phyloP scores from a whole-genome alignment of 2,888 invertebrate species.

The Hoplodrina blanda region DNA sequence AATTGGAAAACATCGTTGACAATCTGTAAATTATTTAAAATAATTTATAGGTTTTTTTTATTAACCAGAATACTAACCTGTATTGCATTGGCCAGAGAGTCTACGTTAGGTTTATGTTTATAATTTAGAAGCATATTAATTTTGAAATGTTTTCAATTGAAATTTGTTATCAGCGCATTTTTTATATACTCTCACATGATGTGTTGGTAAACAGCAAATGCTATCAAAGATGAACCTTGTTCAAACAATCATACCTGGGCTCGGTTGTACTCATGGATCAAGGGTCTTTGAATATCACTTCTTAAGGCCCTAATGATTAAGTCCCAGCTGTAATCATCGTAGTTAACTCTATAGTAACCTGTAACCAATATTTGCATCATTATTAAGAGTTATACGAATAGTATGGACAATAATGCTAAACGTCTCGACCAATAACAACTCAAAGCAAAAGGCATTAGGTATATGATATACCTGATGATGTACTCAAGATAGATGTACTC shows the following conservation, averaged over 20 bases:
- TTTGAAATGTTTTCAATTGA: not conserved
- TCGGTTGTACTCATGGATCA: constrained; percentile 92
- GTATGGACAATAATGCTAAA: too few relatives aligned
- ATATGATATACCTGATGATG: too few relatives aligned
- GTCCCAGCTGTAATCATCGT: constrained; percentile 91
- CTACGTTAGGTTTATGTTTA: not conserved
- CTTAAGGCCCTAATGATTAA: constrained; percentile 84
- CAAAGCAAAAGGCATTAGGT: too few relatives aligned
- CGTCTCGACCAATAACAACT: too few relatives aligned
- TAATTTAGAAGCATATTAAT: too few relatives aligned
- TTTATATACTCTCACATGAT: not conserved
- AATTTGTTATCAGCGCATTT: not conserved
- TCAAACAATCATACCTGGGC: constrained; percentile 90
- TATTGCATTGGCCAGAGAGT: not conserved
- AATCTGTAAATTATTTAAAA: constrained; percentile 77
- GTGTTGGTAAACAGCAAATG: not conserved
- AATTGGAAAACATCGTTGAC: constrained; percentile 95
- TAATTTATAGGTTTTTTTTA: not conserved
- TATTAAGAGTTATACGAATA: not conserved
- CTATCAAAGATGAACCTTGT: not conserved
- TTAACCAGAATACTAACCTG: not conserved
- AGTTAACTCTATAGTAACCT: constrained; percentile 93
- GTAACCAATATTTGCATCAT: constrained; percentile 12
- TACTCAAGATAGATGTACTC: too few relatives aligned
- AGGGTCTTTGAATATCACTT: constrained; percentile 67